These are phyloP conservation scores for Ischnura elegans DNA, from an alignment of 2,888 invertebrate genomes.

Conservation along the genomic window DNA sequence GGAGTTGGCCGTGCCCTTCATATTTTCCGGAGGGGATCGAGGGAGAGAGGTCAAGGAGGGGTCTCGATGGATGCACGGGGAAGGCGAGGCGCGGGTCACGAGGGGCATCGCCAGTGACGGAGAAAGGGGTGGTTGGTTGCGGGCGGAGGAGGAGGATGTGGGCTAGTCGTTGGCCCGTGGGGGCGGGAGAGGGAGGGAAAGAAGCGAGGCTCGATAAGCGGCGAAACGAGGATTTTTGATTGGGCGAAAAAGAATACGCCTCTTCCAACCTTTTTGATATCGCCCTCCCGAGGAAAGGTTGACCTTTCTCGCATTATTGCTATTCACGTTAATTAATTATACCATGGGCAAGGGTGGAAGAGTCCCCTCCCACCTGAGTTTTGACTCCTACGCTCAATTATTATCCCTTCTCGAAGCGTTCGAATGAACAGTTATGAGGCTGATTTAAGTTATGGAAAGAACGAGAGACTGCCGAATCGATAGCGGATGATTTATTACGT, in stretches of 20 bases:
- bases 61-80: neutral
- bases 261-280: neutral
- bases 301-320: conserved; percentile 9
- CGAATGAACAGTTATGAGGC: neutral
- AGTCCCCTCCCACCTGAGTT: neutral
- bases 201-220: neutral
- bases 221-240: conserved; percentile 20
- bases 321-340: conserved; percentile 16
- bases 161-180: neutral
- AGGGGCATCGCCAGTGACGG: neutral
- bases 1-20: conserved; percentile 2
- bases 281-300: neutral
- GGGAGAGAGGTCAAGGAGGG: conserved; percentile 20
- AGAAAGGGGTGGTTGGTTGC: neutral
- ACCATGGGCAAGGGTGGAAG: neutral
- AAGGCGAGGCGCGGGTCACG: neutral
- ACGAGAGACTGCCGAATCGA: neutral
- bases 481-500: neutral
- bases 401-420: neutral
- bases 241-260: neutral
- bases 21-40: neutral
- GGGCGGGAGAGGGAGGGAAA: neutral
- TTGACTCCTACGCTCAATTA: neutral
- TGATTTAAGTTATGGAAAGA: neutral
- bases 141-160: conserved; percentile 4